Base-by-base conservation (phyloP, 1,140 invertebrate genomes). In the Leptopilina clavipes region DNA sequence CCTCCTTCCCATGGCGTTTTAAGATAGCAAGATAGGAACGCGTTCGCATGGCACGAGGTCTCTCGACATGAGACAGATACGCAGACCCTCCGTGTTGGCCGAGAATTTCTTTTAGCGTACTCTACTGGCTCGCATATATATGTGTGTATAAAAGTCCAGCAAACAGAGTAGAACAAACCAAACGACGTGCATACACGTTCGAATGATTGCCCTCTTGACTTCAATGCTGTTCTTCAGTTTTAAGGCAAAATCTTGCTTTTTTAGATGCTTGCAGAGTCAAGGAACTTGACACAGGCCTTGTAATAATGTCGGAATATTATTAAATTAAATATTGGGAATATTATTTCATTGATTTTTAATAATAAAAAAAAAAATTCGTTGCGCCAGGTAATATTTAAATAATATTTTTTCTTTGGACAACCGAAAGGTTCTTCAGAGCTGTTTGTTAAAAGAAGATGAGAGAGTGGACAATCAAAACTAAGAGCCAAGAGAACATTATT, bases 41-140 rank as follows among this genome's bases (percentile, higher is more conserved):
- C 59, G 59, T 65, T 65, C 59, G 59, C 59, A 65, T 65, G 59
- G 59, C 59, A 65, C 59, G 59, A 65, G 59, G 59, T 65, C 59
- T 59, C 10, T 37, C 25, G 11, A 22, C n/a, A 65, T 31, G 59
- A 65, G 25, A 65, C 22, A 65, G 59, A 65, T 65, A 65, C 59
- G 22, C 59, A 31, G 59, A 65, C 59, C 59, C 59, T 65, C 59
- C 59, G 59, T 65, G 59, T 65, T 65, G 59, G 19, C 25, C 59
- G 14, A 65, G 25, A 65, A 65, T 65, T 65, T 22, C 59, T 65
- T 22, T 31, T 40, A 40, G 8, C 37, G 5, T 40, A n/a, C n/a
- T n/a, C 8, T 40, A 40, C 37, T 40, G 37, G 25, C 22, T 7
- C 52, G 18, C 17, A 2, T 12, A 12, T 22, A 6, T 65, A 12